These are phyloP conservation scores for Sciurus carolinensis DNA, from an alignment of 2,797 vertebrate species.

Conservation along the genomic window DNA sequence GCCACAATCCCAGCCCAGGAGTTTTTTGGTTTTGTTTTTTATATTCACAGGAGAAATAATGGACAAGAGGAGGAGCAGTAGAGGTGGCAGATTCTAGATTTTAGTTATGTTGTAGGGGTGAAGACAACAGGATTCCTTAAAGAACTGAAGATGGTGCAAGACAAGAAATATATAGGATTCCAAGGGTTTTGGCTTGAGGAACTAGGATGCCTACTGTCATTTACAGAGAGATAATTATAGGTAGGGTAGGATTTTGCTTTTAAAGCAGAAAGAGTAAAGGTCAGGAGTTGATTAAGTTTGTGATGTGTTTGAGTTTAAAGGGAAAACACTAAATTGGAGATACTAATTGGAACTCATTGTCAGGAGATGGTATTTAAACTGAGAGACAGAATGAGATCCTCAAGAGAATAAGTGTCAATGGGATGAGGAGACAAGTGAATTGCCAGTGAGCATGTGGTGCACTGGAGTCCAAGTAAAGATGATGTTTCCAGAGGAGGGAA, in stretches of 20 bases:
- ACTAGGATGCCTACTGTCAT: neutral
- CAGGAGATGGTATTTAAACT: neutral
- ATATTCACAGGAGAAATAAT: conserved; percentile 4
- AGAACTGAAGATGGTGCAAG: neutral
- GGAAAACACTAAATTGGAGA: neutral
- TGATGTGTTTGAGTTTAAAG: neutral
- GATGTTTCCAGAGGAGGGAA: neutral
- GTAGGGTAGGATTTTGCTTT: neutral
- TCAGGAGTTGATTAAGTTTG: neutral
- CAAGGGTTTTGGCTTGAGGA: neutral
- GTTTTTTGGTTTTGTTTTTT: neutral
- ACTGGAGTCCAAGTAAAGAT: neutral
- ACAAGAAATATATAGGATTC: neutral
- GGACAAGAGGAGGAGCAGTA: neutral
- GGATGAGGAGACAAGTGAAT: neutral
- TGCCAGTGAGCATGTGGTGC: neutral
- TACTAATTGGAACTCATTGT: neutral
- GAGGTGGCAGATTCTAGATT: neutral
- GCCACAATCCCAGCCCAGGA: no score
- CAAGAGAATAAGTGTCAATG: neutral
- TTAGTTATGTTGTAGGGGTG: neutral
- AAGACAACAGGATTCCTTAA: neutral
- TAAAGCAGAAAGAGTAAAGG: neutral
- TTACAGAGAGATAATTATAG: neutral
- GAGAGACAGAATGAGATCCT: neutral